Base-by-base conservation (phyloP, 2,797 vertebrate genomes). In the Parauchenoglanis punctatus region DNA sequence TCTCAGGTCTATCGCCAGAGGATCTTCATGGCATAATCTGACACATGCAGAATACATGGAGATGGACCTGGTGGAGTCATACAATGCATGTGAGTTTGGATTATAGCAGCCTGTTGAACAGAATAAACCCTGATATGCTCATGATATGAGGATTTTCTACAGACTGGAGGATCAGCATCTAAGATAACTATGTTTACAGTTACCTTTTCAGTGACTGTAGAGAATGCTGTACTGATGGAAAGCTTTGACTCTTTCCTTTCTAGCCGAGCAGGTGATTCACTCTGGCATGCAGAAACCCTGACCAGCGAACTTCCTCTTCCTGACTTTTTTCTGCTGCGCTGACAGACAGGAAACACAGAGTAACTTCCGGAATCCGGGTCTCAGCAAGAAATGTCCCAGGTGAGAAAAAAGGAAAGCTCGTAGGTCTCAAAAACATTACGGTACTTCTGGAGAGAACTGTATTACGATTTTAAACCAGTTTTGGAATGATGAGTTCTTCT, bases 361-460 rank as follows among this genome's bases (percentile, higher is more conserved):
- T 89, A 46, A 40, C 90, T 93, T 92, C 89, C 84, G 85, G 86
- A 88, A 87, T 17, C 87, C 85, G 89, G 87, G 89, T 92, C 86
- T 88, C 92, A 93, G 92, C 94, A 94, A 94, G 93, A 95, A 95
- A 90, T 91, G 87, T 81, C 63, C 81, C 89, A 86, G 87, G 40
- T 91, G 91, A 90, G 94, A 93, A 95, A 95, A 96, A 93, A 88
- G 91, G 91, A 93, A 92, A 90, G 93, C 94, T 93, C 90, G 92
- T 88, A 49, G 90, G 89, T 87, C 90, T 89, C 86, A 86, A 82
- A 82, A 91, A 89, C 85, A 67, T 31, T 44, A 15, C 7, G 44
- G 23, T 58, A 40, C 76, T 85, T 81, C n/a, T 46, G 49, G 46
- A 65, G 17, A 40, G 28, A 73, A 40, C 25, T 23, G n/a, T 70